phyloP scores from a whole-genome alignment of 2,888 invertebrate genomes.

The Folsomia manolachei region DNA sequence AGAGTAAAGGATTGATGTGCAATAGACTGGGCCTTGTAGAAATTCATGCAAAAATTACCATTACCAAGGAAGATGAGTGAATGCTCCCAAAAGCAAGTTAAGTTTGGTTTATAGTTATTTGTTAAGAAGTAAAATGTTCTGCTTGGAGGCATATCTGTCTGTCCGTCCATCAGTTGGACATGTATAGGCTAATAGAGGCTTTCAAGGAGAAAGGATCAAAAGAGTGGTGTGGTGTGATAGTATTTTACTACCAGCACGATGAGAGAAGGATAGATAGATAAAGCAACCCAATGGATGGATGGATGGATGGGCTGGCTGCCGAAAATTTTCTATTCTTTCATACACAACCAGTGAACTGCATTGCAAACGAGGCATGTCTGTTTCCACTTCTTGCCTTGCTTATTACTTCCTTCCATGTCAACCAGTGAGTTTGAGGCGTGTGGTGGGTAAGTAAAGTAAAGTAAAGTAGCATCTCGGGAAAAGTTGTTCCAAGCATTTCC shows the following conservation, averaged over 20 bases:
- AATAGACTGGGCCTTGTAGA: background rate
- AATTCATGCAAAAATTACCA: background rate
- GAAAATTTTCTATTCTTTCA: conserved; percentile 2
- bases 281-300: background rate
- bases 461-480: conserved; percentile 17
- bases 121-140: too few relatives aligned
- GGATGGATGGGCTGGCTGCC: conserved; percentile 2
- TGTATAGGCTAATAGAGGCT: conserved; percentile 2
- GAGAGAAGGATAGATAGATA: background rate
- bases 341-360: background rate
- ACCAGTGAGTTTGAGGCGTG: background rate
- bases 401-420: too few relatives aligned
- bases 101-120: background rate
- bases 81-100: background rate
- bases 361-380: too few relatives aligned
- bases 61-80: background rate
- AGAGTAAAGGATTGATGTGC: too few relatives aligned
- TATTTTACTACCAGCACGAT: too few relatives aligned
- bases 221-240: conserved; percentile 3
- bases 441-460: background rate
- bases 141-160: background rate
- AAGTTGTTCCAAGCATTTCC: conserved; percentile 18
- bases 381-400: too few relatives aligned
- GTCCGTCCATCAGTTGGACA: background rate
- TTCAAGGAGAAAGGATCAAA: conserved; percentile 6